phyloP scores from a whole-genome alignment of 2,797 vertebrate species.

The Simalia tracyae region DNA sequence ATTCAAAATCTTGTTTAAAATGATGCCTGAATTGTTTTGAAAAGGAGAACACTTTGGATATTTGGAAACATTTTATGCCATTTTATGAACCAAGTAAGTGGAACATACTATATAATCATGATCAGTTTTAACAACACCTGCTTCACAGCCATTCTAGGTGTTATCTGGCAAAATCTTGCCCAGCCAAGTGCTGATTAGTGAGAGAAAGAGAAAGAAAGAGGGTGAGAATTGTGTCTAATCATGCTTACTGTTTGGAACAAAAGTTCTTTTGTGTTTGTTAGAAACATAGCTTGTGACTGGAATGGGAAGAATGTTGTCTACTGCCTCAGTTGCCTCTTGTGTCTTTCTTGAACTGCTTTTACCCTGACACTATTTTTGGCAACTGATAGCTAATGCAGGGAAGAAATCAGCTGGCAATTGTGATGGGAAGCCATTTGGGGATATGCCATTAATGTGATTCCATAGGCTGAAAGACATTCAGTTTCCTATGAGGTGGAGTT shows the following conservation, averaged over 20 bases:
- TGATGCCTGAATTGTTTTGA: not conserved
- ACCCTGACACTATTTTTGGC: constrained; percentile 29
- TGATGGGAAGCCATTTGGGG: not conserved
- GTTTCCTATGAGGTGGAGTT: not conserved
- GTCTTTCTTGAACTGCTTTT: not conserved
- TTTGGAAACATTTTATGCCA: not conserved
- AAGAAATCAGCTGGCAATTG: not conserved
- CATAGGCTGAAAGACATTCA: not conserved
- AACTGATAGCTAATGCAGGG: not conserved
- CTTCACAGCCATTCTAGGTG: not conserved
- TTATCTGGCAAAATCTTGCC: not conserved
- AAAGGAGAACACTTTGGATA: not conserved
- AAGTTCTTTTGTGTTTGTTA: not conserved
- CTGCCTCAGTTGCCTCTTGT: not conserved
- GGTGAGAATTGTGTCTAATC: not conserved
- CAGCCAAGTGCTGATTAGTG: not conserved
- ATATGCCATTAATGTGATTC: not conserved
- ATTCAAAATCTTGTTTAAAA: not conserved
- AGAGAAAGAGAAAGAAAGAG: not conserved
- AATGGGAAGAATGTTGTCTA: not conserved
- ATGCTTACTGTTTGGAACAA: not conserved
- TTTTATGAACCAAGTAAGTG: not conserved
- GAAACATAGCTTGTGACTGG: not conserved
- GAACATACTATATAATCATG: not conserved
- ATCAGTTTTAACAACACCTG: not conserved